phyloP scores from a whole-genome alignment of 2,113 vertebrate species.

The chimpanzee (Pan troglodytes) region NHGRI_mPanTro3-v2.1_pri NC_086015.1:177003501-177004000 shows the following conservation, averaged over 20 bases:
- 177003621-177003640: neutral
- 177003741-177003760: neutral
- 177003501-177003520: neutral
- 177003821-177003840: neutral
- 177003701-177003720: neutral
- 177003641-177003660: neutral
- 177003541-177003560: neutral
- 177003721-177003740: neutral
- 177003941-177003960: neutral
- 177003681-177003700: neutral
- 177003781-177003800: neutral
- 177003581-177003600: neutral
- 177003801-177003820: neutral
- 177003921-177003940: neutral
- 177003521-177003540: neutral
- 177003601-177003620: neutral
- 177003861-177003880: neutral
- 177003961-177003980: neutral
- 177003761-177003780: neutral
- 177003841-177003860: neutral
- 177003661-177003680: neutral
- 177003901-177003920: neutral
- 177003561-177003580: neutral
- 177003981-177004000: neutral
- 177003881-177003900: neutral